phyloP scores from a whole-genome alignment of 2,797 vertebrate genomes.

The Peromyscus nudipes region DNA sequence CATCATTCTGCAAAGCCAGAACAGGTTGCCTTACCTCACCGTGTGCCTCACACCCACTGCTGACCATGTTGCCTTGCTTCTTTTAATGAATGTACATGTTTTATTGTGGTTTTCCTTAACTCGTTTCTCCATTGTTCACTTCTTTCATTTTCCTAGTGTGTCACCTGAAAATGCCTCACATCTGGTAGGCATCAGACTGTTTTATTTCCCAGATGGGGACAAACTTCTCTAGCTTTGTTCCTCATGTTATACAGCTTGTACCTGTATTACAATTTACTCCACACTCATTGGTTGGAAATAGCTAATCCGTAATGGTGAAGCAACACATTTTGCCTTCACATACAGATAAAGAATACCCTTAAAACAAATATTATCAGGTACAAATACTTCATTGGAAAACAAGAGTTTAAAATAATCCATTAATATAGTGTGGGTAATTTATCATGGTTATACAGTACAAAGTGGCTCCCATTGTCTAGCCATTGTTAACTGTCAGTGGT shows the following conservation, averaged over 20 bases:
- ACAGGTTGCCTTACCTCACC: background rate
- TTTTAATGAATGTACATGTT: background rate
- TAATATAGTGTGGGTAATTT: background rate
- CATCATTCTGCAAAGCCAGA: background rate
- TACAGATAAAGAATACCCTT: background rate
- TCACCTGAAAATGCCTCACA: background rate
- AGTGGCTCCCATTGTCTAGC: background rate
- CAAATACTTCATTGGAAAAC: constrained; percentile 7
- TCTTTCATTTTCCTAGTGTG: background rate
- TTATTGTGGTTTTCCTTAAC: constrained; percentile 20
- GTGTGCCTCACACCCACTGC: background rate
- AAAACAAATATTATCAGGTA: background rate
- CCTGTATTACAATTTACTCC: background rate
- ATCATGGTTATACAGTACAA: background rate
- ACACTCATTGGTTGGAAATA: background rate
- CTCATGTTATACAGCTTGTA: too few relatives aligned
- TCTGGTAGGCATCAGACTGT: background rate
- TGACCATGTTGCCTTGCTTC: background rate
- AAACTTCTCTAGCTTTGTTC: background rate
- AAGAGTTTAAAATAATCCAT: background rate
- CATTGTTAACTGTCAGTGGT: background rate
- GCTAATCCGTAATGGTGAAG: background rate
- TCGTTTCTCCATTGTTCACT: background rate
- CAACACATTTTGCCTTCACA: background rate
- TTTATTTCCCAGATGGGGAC: background rate